Conservation (phyloP, 2,888 invertebrate species). For the Phlogophora meticulosa region DNA sequence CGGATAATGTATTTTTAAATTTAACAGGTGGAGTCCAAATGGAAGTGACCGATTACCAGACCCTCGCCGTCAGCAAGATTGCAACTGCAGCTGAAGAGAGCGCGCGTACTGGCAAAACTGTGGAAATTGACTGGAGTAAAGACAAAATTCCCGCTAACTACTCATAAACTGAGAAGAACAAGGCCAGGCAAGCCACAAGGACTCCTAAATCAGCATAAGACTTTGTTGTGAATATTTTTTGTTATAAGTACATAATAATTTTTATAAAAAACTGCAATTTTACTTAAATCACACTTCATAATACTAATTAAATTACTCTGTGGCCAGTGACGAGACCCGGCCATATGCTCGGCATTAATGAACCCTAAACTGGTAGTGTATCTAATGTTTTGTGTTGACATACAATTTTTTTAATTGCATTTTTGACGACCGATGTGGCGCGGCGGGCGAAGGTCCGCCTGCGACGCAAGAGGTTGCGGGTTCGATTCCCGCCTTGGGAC, state of each 20-base stretch:
- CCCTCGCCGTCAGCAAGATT: conserved; percentile 90
- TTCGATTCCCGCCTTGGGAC: no score
- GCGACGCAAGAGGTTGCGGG: no score
- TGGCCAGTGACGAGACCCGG: no score
- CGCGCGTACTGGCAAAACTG: conserved; percentile 87
- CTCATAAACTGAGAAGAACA: conserved; percentile 67
- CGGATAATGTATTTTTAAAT: background rate
- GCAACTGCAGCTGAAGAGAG: conserved; percentile 91
- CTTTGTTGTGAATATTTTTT: background rate
- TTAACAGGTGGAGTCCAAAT: conserved; percentile 74
- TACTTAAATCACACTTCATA: background rate
- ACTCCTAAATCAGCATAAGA: background rate
- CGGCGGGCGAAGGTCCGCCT: no score
- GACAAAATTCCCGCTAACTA: conserved; percentile 83
- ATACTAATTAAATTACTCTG: no score
- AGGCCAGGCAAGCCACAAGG: background rate
- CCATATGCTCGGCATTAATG: no score
- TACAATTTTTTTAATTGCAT: no score
- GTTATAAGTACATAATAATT: background rate
- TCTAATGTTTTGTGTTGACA: no score
- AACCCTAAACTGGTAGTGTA: no score
- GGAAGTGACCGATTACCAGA: conserved; percentile 88
- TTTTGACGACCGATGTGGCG: no score
- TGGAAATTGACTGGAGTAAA: conserved; percentile 89
- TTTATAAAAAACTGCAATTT: background rate